These are phyloP conservation scores for Calephelis virginiensis DNA, from an alignment of 1,140 invertebrate species.

Conservation along the genomic window DNA sequence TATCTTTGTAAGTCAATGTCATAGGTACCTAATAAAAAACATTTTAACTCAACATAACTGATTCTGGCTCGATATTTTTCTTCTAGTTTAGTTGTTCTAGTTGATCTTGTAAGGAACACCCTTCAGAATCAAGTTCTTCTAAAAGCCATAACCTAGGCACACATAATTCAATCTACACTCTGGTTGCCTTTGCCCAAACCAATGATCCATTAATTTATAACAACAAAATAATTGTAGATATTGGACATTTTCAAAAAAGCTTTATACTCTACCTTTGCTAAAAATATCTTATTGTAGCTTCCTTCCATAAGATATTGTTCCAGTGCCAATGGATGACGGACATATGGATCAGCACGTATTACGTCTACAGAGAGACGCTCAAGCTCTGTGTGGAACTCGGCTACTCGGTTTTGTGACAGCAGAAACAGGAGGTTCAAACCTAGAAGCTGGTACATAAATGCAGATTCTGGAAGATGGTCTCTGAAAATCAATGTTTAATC, in stretches of 20 bases:
- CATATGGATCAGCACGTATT: constrained; percentile 96
- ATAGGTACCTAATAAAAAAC: too few species aligned
- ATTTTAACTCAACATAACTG: too few species aligned
- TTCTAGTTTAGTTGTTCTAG: too few species aligned
- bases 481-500: constrained; percentile 63
- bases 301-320: constrained; percentile 99
- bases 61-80: too few species aligned
- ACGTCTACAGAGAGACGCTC: constrained; percentile 96
- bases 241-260: not conserved
- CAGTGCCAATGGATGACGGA: constrained; percentile 95
- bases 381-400: constrained; percentile 99
- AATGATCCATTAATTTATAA: too few species aligned
- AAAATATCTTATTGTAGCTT: constrained; percentile 95
- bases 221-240: too few species aligned
- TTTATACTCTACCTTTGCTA: constrained; percentile 72
- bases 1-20: too few species aligned
- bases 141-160: too few species aligned
- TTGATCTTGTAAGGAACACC: too few species aligned
- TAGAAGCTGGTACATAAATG: constrained; percentile 96
- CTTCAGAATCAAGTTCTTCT: too few species aligned
- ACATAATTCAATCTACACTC: too few species aligned
- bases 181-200: too few species aligned
- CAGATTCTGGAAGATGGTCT: constrained; percentile 91
- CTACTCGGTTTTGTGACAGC: constrained; percentile 97
- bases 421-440: constrained; percentile 97